Evolutionary conservation across 2,113 vertebrate genomes (phyloP).

Genomic region (Hemiprocne comata): DNA sequence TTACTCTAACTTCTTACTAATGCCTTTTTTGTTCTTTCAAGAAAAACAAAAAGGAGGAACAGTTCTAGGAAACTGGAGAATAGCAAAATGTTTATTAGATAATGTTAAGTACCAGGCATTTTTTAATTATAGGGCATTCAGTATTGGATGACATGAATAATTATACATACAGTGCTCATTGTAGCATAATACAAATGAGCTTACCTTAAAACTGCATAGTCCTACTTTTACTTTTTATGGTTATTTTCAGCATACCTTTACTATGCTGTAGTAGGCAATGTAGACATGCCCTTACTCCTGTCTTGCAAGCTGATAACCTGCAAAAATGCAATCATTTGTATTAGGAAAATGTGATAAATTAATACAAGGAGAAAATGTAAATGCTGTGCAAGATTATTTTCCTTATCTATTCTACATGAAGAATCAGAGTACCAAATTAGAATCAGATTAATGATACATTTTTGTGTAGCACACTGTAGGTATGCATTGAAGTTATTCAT

Average conservation of each 20-base stretch:
- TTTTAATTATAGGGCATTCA: not conserved
- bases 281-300: not conserved
- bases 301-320: not conserved
- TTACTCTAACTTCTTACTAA: not conserved
- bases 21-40: not conserved
- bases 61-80: not conserved
- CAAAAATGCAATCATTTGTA: not conserved
- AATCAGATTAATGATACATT: not conserved
- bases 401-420: not conserved
- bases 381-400: not conserved
- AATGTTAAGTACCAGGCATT: not conserved
- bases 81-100: not conserved
- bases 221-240: not conserved
- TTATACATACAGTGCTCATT: not conserved
- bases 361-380: not conserved
- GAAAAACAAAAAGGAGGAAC: not conserved
- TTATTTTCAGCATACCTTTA: not conserved
- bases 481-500: not conserved
- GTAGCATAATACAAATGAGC: not conserved
- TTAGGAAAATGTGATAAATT: not conserved
- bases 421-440: not conserved
- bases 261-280: not conserved
- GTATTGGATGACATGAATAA: not conserved
- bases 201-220: not conserved
- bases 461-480: not conserved